A percentile compares a stretch with the other conserved stretches of the same genome.
Conservation (phyloP, 53 echinoderm and acorn worm species). For the Henricia sp. region DNA sequence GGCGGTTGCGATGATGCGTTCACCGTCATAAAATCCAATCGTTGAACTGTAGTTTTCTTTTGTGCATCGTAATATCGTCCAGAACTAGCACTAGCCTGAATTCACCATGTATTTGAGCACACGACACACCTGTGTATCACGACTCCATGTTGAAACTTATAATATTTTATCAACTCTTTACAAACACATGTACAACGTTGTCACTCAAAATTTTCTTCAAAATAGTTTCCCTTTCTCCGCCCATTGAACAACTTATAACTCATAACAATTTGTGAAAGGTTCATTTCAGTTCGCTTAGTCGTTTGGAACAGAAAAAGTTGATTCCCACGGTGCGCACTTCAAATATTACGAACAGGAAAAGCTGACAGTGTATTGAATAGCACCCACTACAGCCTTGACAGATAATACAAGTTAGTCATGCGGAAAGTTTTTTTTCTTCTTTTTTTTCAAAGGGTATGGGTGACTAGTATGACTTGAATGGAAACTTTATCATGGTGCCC, state of each 20-base stretch:
- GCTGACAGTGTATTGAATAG: neutral
- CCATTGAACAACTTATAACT: no score
- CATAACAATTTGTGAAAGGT: no score
- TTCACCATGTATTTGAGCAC: no score
- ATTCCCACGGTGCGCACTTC: constrained; percentile 34
- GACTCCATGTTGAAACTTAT: no score
- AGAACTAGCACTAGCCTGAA: no score
- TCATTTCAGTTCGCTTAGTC: neutral
- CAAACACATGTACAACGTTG: no score
- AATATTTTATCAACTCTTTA: no score
- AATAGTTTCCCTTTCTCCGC: no score
- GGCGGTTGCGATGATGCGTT: neutral
- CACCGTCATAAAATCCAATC: constrained; percentile 42
- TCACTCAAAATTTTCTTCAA: no score
- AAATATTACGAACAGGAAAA: constrained; percentile 9
- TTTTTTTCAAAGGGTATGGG: neutral
- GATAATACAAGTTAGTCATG: neutral
- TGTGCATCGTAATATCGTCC: no score
- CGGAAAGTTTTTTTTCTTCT: neutral
- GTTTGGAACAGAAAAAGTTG: neutral
- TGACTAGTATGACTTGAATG: neutral
- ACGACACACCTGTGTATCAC: no score
- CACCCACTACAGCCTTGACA: neutral
- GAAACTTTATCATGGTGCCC: neutral
- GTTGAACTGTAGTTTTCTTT: no score